Evolutionary conservation across 2,797 vertebrate species (phyloP), one percentile per base, ranked within the genome.

Genomic region (Uromys caudimaculatus): DNA sequence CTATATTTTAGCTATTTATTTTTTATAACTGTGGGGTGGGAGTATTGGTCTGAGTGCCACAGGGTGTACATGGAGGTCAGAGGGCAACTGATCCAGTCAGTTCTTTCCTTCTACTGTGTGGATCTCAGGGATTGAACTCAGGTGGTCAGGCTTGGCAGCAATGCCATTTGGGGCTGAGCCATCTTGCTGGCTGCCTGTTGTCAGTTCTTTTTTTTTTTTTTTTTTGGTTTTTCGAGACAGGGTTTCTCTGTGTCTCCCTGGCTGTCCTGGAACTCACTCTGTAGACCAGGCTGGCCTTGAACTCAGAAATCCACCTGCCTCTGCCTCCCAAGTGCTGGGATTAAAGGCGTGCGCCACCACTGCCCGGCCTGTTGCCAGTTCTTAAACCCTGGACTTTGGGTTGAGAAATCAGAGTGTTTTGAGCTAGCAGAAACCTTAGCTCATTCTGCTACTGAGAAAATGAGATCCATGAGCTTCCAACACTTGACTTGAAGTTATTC

Each of bases 331-430:
- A n/a, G n/a, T n/a, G n/a, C n/a, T n/a, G n/a, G n/a, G n/a, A n/a
- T n/a, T n/a, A n/a, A n/a, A n/a, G n/a, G n/a, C n/a, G n/a, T n/a
- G n/a, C n/a, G n/a, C n/a, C n/a, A n/a, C n/a, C n/a, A n/a, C n/a
- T n/a, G n/a, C n/a, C n/a, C n/a, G n/a, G 8, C 8, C 47, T 78
- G 4, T 29, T 82, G 62, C 73, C 47, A 79, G 17, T 89, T 96
- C 71, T 93, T 81, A 93, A 79, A 93, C 79, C 23, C 91, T 56
- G 73, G 76, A 76, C 58, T 95, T 96, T 82, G 35, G 82, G 86
- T 67, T 89, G 76, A 97, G 93, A 89, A 92, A 69, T 95, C 83
- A 89, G 89, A 93, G 64, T 83, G n/a, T 67, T 94, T 85, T 81
- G 81, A 75, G 32, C 78, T 91, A 67, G 82, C 56, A 91, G 82